Base-by-base conservation (phyloP, 2,888 invertebrate genomes). In the Leptinotarsa juncta region DNA sequence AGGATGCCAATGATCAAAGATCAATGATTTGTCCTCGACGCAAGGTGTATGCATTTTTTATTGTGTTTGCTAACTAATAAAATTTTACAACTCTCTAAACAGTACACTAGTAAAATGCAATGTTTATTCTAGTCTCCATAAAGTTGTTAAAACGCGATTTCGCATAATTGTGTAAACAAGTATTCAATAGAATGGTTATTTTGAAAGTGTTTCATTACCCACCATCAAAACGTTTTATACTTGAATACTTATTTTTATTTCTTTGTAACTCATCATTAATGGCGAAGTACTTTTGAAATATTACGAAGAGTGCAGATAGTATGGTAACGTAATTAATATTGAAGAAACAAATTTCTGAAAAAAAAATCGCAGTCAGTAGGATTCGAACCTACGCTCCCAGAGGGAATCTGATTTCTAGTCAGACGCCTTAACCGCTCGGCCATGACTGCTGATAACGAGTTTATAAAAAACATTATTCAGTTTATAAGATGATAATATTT, bases 311-410 rank as follows among this genome's bases (percentile, higher is more conserved):
- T 32, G 32, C 32, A 32, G 1, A 32, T 32, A 32, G 4, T 10
- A 42, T 12, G 42, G 42, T 42, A 3, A 42, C 0, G 42, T 42
- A 42, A 32, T 32, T 32, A 32, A 7, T 32, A 32, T 32, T 32
- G 32, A 32, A 7, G 7, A 32, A 42, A 42, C 3, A 18, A 20
- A 55, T 5, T 16, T 16, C 18, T 12, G 18, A 12, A 70, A 78
- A 80, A 79, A 76, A 71, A 7, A 14, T 69, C 94, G 94, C 94
- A 93, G 94, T 92, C 93, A 93, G 94, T 93, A 94, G 94, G 94
- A 94, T 93, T 94, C 94, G 94, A 94, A 94, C 94, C 94, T 94
- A 93, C 94, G 94, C 94, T 94, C 94, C 94, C 93, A 94, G 93
- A 94, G 94, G 94, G 94, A 94, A 94, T 93, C 93, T 93, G 94